Evolutionary conservation across 2,113 vertebrate species (phyloP).

Genomic region (Raja brachyura): DNA sequence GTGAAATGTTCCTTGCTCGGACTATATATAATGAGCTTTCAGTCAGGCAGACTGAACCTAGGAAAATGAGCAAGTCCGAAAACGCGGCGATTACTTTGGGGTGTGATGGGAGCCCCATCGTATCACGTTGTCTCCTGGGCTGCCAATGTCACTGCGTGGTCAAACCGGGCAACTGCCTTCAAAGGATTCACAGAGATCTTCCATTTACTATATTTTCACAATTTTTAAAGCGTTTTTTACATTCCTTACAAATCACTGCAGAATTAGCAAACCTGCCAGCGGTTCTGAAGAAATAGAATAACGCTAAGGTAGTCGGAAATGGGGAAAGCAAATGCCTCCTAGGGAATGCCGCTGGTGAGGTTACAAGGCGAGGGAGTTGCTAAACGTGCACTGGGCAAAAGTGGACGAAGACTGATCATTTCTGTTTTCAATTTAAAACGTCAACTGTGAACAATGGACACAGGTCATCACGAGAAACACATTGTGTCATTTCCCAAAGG

Average conservation of each 20-base stretch:
- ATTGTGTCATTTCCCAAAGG: not conserved
- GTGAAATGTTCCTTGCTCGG: not conserved
- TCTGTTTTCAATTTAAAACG: not conserved
- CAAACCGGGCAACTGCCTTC: not conserved
- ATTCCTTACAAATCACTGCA: not conserved
- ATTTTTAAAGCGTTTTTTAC: not conserved
- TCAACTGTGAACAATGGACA: not conserved
- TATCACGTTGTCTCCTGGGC: not conserved
- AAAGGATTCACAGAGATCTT: not conserved
- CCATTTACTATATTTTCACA: not conserved
- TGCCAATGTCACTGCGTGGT: not conserved
- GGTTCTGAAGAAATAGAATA: not conserved
- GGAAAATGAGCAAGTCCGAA: not conserved
- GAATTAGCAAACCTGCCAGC: not conserved
- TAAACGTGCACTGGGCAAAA: not conserved
- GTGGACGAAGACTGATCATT: not conserved
- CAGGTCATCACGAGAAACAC: not conserved
- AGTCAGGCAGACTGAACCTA: not conserved
- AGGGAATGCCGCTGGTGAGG: not conserved
- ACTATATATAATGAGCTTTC: not conserved
- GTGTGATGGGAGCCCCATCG: not conserved
- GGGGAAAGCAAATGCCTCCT: not conserved
- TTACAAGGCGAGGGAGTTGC: not conserved
- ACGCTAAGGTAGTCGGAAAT: not conserved
- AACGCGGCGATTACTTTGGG: not conserved